Base-by-base conservation (phyloP, 2,113 vertebrate genomes). In the Condylura cristata region DNA sequence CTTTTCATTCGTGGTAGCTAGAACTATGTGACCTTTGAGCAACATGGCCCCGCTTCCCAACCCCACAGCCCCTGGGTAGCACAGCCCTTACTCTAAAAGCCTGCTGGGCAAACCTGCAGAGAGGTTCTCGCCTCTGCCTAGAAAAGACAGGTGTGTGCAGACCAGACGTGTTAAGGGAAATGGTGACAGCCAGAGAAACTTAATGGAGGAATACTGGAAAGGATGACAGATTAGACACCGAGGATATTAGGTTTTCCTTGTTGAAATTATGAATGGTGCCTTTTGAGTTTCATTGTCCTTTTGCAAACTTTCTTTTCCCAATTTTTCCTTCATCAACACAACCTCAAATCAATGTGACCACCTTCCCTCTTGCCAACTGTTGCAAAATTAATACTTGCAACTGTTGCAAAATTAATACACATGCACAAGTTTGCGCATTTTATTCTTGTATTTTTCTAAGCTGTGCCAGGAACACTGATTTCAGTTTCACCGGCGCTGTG, bases 391-490 rank as follows among this genome's bases (percentile, higher is more conserved):
- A 90, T 6, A 93, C 14, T n/a, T 89, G 17, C 28, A 81, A 5
- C 20, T 93, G 44, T 37, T 86, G 58, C 30, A 89, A 93, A 41
- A 32, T 65, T 41, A 91, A 90, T 6, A 93, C 14, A 41, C 24
- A 86, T 8, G 75, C 14, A 56, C 17, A 41, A 7, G 24, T 12
- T 32, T 11, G 48, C 16, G 94, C 41, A 20, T 34, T 28, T 30
- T 44, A 24, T 30, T 66, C 7, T 90, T 72, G 2, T 32, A 79
- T 93, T 96, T 97, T 68, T 68, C 2, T 96, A 56, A 91, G 26
- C 61, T 95, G 96, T 94, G 80, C 68, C 24, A 89, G 56, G 58
- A 95, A 61, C 44, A 46, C 89, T 82, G 1, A 53, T 94, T 94
- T 65, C 4, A 12, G 32, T 70, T 88, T n/a, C 5, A 93, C 14